Evolutionary conservation across 2,888 invertebrate genomes (phyloP), one percentile per base, ranked within the genome.

Genomic region (Lobophora halterata): DNA sequence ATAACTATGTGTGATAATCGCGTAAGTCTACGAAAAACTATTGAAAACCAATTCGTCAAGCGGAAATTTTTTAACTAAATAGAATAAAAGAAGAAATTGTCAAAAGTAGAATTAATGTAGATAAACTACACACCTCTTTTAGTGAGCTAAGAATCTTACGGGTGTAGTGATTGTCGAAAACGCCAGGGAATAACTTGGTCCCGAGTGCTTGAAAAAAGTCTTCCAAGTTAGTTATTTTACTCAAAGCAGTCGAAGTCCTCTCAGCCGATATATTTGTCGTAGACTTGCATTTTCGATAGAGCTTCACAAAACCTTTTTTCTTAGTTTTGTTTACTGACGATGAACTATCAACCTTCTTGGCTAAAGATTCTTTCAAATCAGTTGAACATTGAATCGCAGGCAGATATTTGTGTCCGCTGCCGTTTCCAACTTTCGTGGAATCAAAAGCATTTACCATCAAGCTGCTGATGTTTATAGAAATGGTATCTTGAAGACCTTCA

Each of bases 171-270:
- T 64, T 73, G 47, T 80, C 74, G 51, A 79, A 66, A 9, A 78
- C 65, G 37, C 58, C 62, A 6, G 69, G 59, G 16, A 83, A 50
- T 1, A 51, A 23, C 54, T 69, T 76, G 11, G 58, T 46, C 11
- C 86, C 83, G n/a, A 86, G 41, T 12, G 66, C 61, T 65, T 69
- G 59, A 14, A 77, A 71, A 46, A 86, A 85, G n/a, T 82, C 79
- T 1, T 82, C 76, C n/a, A 79, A 39, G 51, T 63, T 76, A 1
- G 47, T 56, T 26, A 85, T 76, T 64, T 71, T 73, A 47, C 52
- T 59, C 7, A 86, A 45, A 38, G 64, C 46, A 5, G 65, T 74
- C 28, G 46, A 53, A 21, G 16, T 48, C 45, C 49, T 68, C 37
- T 67, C 64, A 16, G 38, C 55, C 1, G 56, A 43, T 40, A 74